A percentile compares a stretch with the other conserved stretches of the same genome.
These are phyloP conservation scores for Linurgus olivaceus DNA, from an alignment of 2,797 vertebrate genomes.

Conservation along the genomic window DNA sequence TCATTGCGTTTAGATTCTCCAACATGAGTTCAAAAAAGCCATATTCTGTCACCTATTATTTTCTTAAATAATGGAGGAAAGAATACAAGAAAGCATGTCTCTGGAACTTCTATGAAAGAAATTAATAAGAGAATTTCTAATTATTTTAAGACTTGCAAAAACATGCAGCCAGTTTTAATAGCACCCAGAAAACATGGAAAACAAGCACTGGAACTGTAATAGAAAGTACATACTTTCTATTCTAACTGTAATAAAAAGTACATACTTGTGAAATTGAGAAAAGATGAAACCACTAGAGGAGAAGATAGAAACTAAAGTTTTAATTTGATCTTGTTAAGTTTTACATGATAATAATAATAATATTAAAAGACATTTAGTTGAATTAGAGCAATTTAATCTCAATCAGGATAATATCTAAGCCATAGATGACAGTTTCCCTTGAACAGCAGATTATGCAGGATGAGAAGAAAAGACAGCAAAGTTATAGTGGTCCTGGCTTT, in stretches of 20 bases:
- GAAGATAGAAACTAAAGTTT: not conserved
- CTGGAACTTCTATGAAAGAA: not conserved
- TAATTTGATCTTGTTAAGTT: not conserved
- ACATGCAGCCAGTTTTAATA: not conserved
- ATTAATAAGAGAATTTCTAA: not conserved
- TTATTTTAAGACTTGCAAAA: not conserved
- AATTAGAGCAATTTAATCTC: not conserved
- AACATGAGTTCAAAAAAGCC: not conserved
- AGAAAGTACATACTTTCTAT: not conserved
- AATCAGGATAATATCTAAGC: not conserved
- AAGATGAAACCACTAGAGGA: not conserved
- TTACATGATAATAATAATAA: not conserved
- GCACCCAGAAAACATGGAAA: not conserved
- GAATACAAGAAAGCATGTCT: not conserved
- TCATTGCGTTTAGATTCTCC: not conserved
- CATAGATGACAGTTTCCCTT: not conserved
- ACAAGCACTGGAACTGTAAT: not conserved
- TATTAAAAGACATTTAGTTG: not conserved
- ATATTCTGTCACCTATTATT: not conserved
- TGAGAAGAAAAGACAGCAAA: not conserved
- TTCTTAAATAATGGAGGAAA: not conserved
- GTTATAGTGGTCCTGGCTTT: not conserved
- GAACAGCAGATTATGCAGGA: not conserved
- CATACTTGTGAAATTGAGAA: not conserved
- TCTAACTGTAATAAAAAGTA: not conserved